Evolutionary conservation across 2,888 invertebrate genomes (phyloP).

Genomic region (Idaea biselata): DNA sequence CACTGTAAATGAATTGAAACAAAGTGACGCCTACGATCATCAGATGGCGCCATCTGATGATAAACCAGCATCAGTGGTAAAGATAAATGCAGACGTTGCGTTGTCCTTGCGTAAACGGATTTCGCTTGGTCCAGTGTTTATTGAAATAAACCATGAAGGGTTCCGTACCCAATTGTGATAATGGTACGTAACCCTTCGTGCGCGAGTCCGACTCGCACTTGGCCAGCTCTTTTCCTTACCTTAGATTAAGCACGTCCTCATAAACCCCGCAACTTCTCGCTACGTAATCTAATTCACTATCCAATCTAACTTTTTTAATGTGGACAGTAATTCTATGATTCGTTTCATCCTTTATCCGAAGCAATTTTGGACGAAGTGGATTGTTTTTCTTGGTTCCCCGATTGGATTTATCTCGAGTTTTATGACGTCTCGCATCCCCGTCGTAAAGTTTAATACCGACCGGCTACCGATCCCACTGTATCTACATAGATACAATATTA

Average conservation of each 20-base stretch:
- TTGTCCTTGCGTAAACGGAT: no score
- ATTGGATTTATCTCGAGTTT: constrained; percentile 77
- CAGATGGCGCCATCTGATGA: no score
- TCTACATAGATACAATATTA: constrained; percentile 26
- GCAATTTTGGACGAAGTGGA: constrained; percentile 66
- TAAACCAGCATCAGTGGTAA: no score
- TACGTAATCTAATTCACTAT: constrained; percentile 12
- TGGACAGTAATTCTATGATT: constrained; percentile 41
- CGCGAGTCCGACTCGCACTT: no score
- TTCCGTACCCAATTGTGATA: no score
- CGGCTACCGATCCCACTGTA: constrained; percentile 56
- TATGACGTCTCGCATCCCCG: constrained; percentile 73
- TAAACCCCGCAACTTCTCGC: constrained; percentile 10
- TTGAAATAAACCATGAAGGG: no score
- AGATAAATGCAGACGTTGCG: no score
- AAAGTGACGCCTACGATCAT: no score
- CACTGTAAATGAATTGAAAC: no score
- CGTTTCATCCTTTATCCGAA: constrained; percentile 39
- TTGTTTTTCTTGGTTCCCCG: constrained; percentile 73
- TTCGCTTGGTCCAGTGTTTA: no score
- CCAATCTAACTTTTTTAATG: constrained; percentile 35
- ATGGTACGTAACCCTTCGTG: no score
- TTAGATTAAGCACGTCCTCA: not conserved
- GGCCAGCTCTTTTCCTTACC: not conserved
- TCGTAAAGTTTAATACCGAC: constrained; percentile 75